Evolutionary conservation across 2,888 invertebrate species (phyloP).

Genomic region (Sympetrum striolatum): DNA sequence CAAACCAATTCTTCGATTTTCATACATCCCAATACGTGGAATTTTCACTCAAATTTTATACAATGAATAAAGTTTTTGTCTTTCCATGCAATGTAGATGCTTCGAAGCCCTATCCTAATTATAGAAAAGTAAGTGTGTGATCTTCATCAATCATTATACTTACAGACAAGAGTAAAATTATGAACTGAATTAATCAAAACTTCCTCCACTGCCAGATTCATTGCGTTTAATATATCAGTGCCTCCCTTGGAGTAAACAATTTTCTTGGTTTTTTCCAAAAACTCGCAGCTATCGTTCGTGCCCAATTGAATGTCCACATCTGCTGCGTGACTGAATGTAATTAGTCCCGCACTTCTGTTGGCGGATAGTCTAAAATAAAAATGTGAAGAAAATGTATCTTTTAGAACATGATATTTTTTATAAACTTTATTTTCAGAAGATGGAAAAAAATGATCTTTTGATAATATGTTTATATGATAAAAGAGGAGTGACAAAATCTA

Average conservation of each 20-base stretch:
- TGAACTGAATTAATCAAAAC: constrained; percentile 7
- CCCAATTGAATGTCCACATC: constrained; percentile 45
- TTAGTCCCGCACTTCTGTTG: constrained; percentile 44
- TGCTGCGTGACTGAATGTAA: constrained; percentile 46
- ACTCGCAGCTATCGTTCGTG: constrained; percentile 44
- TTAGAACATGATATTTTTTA: not conserved
- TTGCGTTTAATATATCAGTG: constrained; percentile 44
- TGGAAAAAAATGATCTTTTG: not conserved
- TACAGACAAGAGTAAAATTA: constrained; percentile 45
- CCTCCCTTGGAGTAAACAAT: constrained; percentile 45
- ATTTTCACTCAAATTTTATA: no score
- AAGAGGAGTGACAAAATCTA: no score
- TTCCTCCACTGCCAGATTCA: constrained; percentile 42
- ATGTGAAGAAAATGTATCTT: not conserved
- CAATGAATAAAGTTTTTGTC: no score
- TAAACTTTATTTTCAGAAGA: no score
- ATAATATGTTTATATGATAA: not conserved
- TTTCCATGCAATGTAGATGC: no score
- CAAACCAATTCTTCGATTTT: no score
- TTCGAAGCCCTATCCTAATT: not conserved
- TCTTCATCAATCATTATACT: constrained; percentile 31
- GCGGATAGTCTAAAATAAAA: constrained; percentile 36
- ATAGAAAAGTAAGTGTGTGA: not conserved
- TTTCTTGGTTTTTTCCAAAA: not conserved
- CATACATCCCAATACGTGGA: no score